These are phyloP conservation scores for Cossypha caffra DNA, from an alignment of 2,797 vertebrate species.

Conservation along the genomic window DNA sequence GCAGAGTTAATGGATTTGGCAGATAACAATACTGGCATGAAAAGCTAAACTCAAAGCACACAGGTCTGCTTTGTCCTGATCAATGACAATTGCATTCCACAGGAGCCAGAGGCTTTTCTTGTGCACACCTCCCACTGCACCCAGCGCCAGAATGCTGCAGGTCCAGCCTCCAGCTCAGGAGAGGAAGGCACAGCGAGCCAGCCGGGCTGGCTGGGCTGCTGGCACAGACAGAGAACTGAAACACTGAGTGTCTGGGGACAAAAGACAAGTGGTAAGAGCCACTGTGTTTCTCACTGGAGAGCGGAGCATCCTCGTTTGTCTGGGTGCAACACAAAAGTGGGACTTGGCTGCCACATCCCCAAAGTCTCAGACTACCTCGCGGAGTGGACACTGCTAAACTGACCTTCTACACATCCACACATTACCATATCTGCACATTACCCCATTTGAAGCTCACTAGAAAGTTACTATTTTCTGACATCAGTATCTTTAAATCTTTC, in stretches of 20 bases:
- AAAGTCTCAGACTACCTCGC: not conserved
- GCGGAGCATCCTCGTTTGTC: not conserved
- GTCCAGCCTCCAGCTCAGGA: not conserved
- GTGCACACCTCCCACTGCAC: accelerated
- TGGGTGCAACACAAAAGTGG: not conserved
- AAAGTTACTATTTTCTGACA: not conserved
- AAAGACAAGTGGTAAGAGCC: not conserved
- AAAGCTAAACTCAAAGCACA: not conserved
- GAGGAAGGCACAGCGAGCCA: accelerated
- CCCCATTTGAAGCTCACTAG: not conserved
- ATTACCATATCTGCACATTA: not conserved
- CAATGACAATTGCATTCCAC: not conserved
- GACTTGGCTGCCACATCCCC: not conserved
- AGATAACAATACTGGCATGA: not conserved
- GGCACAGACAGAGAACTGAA: not conserved
- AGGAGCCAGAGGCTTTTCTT: not conserved
- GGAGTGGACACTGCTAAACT: not conserved
- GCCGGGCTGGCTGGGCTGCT: not conserved
- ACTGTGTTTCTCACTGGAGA: not conserved
- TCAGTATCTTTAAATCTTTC: not conserved
- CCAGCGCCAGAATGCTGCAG: accelerated
- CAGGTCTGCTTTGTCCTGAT: not conserved
- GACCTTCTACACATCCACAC: not conserved
- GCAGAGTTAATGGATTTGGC: not conserved
- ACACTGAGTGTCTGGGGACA: accelerated